Evolutionary conservation across 2,113 vertebrate genomes (phyloP), one percentile per base, ranked within the genome.

Genomic region (Myrmophylax atrothorax): DNA sequence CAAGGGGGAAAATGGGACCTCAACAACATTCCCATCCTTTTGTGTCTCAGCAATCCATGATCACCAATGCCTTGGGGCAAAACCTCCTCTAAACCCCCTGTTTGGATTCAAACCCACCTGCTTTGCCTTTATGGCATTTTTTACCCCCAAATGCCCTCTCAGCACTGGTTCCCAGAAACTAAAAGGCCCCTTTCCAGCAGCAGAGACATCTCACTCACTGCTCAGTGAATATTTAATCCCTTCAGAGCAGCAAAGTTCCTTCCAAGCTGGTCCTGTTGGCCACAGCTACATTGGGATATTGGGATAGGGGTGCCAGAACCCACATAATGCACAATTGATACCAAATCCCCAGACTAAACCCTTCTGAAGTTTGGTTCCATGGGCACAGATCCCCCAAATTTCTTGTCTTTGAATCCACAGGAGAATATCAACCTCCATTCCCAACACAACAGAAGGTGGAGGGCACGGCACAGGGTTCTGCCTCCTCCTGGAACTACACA

Each of bases 241-340:
- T 58, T 26, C 64, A 50, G 35, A 87, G 82, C 77, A 37, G 8
- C 58, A 46, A 84, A 87, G 23, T 17, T 42, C 50, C 46, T 47
- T 35, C 74, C 38, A 52, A 20, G 60, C 40, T 18, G 49, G 10
- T 49, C 38, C 52, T 35, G 6, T 6, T 66, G 67, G 60, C 66
- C 60, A 33, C 28, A 33, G 44, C 35, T 37, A 0, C 3, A 0
- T 1, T 0, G 0, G 35, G 18, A 23, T 29, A 11, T 26, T 28
- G 50, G 60, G 56, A 29, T 7, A 26, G 47, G 9, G 62, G 7
- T 49, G 33, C 29, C 29, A 33, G 12, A n/a, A 18, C 33, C 38
- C 79, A 35, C 46, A 66, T 22, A 82, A 60, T 22, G 9, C 18
- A 50, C 0, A 3, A 37, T 11, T 5, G 40, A 9, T 22, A 60